Evolutionary conservation across 2,113 vertebrate genomes (phyloP).

Genomic region (Limanda limanda): DNA sequence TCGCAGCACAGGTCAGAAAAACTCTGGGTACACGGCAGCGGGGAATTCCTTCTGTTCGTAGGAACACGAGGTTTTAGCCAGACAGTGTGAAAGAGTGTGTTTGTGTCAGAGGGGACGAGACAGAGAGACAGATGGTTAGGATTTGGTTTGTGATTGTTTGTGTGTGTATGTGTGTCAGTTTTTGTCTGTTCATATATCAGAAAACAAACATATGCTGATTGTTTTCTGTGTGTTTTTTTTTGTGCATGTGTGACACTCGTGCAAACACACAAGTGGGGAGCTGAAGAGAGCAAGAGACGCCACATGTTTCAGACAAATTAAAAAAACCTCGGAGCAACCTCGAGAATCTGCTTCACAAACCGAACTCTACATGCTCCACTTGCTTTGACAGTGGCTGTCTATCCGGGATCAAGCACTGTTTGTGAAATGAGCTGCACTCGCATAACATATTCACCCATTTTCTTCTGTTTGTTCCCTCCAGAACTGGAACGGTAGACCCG

Average conservation of each 20-base stretch:
- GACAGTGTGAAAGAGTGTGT: conserved; percentile 35
- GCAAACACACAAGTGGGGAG: background rate
- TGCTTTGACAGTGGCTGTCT: conserved; percentile 45
- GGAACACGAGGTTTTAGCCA: conserved; percentile 44
- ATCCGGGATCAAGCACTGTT: conserved; percentile 43
- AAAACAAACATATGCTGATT: conserved; percentile 17
- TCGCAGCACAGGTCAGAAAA: conserved; percentile 27
- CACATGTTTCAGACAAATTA: conserved; percentile 45
- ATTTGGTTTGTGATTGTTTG: background rate
- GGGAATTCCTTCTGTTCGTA: conserved; percentile 56
- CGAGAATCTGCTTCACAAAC: conserved; percentile 39
- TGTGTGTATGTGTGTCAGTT: conserved; percentile 11
- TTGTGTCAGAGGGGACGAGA: conserved; percentile 14
- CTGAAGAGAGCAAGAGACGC: conserved; percentile 3
- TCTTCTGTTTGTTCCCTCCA: conserved; percentile 23
- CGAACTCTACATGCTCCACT: conserved; percentile 42
- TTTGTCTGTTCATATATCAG: conserved; percentile 35
- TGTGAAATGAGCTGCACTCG: conserved; percentile 21
- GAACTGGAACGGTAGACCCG: background rate
- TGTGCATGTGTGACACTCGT: background rate
- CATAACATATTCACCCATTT: conserved; percentile 32
- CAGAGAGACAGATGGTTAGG: conserved; percentile 27
- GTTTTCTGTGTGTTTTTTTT: background rate
- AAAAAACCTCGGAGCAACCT: conserved; percentile 51
- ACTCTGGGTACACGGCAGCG: conserved; percentile 44